These are phyloP conservation scores for Magallana nippona DNA, from an alignment of 2,888 invertebrate genomes.

Conservation along the genomic window DNA sequence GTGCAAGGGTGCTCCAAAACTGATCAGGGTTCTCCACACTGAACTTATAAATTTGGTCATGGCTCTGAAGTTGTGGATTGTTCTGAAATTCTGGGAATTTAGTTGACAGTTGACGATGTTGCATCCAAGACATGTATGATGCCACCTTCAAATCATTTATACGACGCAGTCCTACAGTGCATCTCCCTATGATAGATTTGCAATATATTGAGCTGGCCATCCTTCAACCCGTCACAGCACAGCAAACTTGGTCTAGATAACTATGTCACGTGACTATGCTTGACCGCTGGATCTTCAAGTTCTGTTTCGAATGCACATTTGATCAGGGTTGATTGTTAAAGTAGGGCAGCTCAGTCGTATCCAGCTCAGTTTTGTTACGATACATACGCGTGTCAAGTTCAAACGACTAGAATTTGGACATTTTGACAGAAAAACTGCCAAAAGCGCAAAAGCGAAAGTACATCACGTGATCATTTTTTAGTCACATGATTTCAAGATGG, in stretches of 20 bases:
- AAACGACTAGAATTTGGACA: too few species aligned
- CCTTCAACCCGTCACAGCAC: neutral
- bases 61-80: conserved; percentile 63
- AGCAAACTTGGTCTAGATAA: neutral
- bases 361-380: too few species aligned
- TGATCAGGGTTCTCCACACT: conserved; percentile 75
- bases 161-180: neutral
- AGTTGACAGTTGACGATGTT: conserved; percentile 56
- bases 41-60: conserved; percentile 76
- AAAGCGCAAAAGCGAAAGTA: neutral
- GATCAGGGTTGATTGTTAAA: too few species aligned
- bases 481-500: conserved; percentile 42
- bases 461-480: neutral
- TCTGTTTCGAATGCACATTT: too few species aligned
- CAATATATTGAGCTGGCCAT: neutral
- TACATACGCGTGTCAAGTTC: too few species aligned
- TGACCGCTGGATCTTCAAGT: too few species aligned
- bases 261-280: conserved; percentile 18
- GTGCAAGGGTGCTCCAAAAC: conserved; percentile 80
- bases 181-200: neutral
- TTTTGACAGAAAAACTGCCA: neutral
- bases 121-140: neutral
- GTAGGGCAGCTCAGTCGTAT: too few species aligned
- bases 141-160: neutral
- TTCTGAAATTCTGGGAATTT: conserved; percentile 74